phyloP scores from a whole-genome alignment of 2,888 invertebrate genomes.

The Atherix ibis region DNA sequence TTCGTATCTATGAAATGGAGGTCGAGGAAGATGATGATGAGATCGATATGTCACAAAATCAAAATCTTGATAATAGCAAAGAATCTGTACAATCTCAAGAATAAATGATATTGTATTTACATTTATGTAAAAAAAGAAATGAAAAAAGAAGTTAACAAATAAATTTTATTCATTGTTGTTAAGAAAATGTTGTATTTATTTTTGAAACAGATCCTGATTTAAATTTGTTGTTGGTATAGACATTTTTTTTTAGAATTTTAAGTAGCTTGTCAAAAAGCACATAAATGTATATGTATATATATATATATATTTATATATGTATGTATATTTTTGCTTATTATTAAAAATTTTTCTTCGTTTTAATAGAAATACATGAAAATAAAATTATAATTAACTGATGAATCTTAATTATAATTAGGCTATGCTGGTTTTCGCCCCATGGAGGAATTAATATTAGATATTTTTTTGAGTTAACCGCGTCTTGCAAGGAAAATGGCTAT shows the following conservation, averaged over 20 bases:
- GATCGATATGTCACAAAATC: constrained; percentile 37
- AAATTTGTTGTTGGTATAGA: constrained; percentile 1
- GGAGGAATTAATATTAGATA: constrained; percentile 17
- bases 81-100: constrained; percentile 19
- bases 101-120: no score
- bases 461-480: no score
- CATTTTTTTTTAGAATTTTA: neutral
- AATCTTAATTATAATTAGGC: constrained; percentile 11
- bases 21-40: constrained; percentile 83
- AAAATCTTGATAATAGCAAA: constrained; percentile 27
- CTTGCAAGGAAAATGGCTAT: no score
- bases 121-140: no score
- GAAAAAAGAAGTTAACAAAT: neutral
- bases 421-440: constrained; percentile 4
- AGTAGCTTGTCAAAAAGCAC: constrained; percentile 8
- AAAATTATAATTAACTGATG: constrained; percentile 13
- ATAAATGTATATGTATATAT: constrained; percentile 7
- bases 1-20: constrained; percentile 83
- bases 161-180: neutral
- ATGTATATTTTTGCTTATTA: no score
- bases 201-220: constrained; percentile 1
- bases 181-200: constrained; percentile 8
- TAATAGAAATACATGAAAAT: constrained; percentile 13
- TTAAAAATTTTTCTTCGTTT: no score
- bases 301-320: no score